phyloP scores from a whole-genome alignment of 2,888 invertebrate species.

The Doris montereyensis region DNA sequence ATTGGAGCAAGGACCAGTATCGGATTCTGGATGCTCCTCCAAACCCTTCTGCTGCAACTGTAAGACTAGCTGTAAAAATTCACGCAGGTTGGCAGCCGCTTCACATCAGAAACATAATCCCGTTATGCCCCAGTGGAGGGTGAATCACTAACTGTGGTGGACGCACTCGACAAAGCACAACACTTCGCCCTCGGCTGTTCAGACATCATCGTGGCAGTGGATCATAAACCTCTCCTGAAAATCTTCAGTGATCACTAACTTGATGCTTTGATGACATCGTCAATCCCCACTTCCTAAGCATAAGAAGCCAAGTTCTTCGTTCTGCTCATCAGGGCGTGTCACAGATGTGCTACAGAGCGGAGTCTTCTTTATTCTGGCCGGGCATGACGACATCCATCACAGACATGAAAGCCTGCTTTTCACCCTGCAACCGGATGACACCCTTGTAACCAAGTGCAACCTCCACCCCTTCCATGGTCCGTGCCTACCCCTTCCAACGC shows the following conservation, averaged over 20 bases:
- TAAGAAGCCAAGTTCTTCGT: conserved; percentile 46
- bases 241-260: conserved; percentile 11
- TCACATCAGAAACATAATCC: conserved; percentile 46
- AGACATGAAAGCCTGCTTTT: conserved; percentile 26
- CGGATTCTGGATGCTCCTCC: conserved; percentile 39
- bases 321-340: conserved; percentile 55
- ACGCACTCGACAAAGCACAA: conserved; percentile 20
- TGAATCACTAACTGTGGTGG: conserved; percentile 20
- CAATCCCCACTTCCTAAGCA: background rate
- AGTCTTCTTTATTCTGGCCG: conserved; percentile 54
- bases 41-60: conserved; percentile 49
- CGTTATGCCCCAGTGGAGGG: conserved; percentile 40
- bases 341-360: conserved; percentile 50
- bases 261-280: conserved; percentile 3
- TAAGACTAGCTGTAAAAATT: conserved; percentile 46
- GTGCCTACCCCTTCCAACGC: conserved; percentile 45
- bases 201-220: conserved; percentile 16
- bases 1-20: conserved; percentile 49
- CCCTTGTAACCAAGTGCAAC: conserved; percentile 52
- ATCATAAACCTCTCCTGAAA: conserved; percentile 29
- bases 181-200: conserved; percentile 30
- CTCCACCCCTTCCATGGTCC: conserved; percentile 43
- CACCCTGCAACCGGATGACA: conserved; percentile 47
- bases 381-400: conserved; percentile 30
- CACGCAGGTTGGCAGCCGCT: conserved; percentile 48